phyloP scores from a whole-genome alignment of 2,113 vertebrate species.

The Cryptomyrus ogoouensis region DNA sequence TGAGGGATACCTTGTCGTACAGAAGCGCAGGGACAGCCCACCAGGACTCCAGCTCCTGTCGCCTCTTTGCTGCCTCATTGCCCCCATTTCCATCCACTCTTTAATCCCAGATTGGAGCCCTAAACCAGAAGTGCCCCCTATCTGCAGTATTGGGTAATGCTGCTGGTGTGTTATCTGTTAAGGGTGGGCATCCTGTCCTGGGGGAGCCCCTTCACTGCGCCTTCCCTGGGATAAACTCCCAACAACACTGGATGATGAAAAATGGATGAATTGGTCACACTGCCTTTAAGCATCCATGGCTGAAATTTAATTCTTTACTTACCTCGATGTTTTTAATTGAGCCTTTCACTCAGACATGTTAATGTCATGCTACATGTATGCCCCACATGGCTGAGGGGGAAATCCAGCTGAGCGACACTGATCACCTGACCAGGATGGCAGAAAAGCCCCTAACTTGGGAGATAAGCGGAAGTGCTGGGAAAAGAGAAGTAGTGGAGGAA shows the following conservation, averaged over 20 bases:
- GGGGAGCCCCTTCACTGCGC: neutral
- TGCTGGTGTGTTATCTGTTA: neutral
- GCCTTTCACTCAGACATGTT: neutral
- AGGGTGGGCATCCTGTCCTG: neutral
- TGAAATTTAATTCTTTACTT: neutral
- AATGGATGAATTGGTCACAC: neutral
- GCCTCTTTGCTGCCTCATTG: neutral
- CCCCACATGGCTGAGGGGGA: neutral
- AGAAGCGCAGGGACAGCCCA: neutral
- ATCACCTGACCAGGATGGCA: neutral
- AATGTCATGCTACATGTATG: neutral
- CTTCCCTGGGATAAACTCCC: neutral
- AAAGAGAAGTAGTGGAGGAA: no score
- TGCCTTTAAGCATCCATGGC: neutral
- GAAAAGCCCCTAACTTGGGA: neutral
- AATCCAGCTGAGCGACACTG: neutral
- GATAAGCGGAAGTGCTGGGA: no score
- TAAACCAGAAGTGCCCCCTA: neutral
- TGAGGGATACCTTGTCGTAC: neutral
- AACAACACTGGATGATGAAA: neutral
- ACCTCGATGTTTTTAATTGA: neutral
- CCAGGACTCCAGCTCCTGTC: neutral
- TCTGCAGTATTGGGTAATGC: neutral
- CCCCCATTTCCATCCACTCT: neutral
- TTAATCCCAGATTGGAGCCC: neutral